These are phyloP conservation scores for Thereva nobilitata DNA, from an alignment of 2,888 invertebrate genomes.

Conservation along the genomic window DNA sequence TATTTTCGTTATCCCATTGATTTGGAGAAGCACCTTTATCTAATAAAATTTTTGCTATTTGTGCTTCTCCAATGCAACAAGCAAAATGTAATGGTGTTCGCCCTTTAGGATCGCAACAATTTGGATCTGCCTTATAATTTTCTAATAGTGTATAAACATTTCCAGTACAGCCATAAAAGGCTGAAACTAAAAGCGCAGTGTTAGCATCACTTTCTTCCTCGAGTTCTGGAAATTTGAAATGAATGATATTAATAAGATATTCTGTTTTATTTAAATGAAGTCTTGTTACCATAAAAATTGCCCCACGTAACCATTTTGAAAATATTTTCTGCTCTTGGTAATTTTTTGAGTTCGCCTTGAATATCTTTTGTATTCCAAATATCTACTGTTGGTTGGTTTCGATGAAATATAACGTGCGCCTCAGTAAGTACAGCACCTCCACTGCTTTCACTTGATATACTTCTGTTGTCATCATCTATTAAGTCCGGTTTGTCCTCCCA, in stretches of 20 bases:
- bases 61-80: constrained; percentile 73
- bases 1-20: constrained; percentile 71
- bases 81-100: constrained; percentile 78
- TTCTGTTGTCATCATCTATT: constrained; percentile 52
- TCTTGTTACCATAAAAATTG: constrained; percentile 48
- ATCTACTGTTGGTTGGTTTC: constrained; percentile 52
- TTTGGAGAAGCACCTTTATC: constrained; percentile 70
- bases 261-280: not conserved
- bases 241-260: not conserved
- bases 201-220: constrained; percentile 51
- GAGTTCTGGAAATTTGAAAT: constrained; percentile 47
- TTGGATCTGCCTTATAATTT: constrained; percentile 62
- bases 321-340: constrained; percentile 49
- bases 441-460: constrained; percentile 56
- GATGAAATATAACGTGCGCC: constrained; percentile 52
- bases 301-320: constrained; percentile 51
- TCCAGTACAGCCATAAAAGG: constrained; percentile 52
- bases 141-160: constrained; percentile 50
- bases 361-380: constrained; percentile 55
- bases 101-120: constrained; percentile 69
- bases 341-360: constrained; percentile 50
- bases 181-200: constrained; percentile 52
- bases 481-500: constrained; percentile 50
- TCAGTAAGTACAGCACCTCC: constrained; percentile 54
- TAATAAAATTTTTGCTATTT: constrained; percentile 72